These are phyloP conservation scores for Etheostoma spectabile DNA, from an alignment of 2,113 vertebrate genomes.

Conservation along the genomic window DNA sequence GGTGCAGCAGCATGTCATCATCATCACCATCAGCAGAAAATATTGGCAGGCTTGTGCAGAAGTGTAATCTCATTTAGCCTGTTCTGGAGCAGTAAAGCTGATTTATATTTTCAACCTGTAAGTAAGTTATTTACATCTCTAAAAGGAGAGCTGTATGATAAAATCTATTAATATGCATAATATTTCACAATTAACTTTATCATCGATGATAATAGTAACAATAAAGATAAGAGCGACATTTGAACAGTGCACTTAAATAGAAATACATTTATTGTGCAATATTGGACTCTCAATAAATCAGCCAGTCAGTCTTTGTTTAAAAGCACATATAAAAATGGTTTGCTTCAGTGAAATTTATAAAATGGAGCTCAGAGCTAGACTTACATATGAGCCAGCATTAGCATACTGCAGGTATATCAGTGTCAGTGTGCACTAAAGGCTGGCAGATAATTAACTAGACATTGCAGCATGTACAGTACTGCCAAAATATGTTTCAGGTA, in stretches of 20 bases:
- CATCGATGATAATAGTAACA: not conserved
- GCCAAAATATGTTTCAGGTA: not conserved
- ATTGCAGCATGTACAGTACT: not conserved
- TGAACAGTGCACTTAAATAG: not conserved
- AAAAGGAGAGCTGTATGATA: not conserved
- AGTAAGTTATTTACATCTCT: not conserved
- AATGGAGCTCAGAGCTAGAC: not conserved
- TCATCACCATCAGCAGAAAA: constrained; percentile 33
- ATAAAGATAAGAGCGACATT: not conserved
- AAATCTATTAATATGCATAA: not conserved
- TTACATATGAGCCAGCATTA: no score
- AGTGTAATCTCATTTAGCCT: constrained; percentile 17
- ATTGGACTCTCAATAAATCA: not conserved
- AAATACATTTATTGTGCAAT: not conserved
- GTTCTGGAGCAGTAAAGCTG: not conserved
- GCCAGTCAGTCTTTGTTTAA: not conserved
- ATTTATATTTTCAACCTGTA: not conserved
- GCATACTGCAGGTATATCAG: not conserved
- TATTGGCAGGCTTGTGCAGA: not conserved
- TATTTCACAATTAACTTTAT: no score
- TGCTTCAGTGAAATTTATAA: not conserved
- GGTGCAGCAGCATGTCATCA: constrained; percentile 14
- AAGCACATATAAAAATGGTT: no score
- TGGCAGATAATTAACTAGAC: not conserved
- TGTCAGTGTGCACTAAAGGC: not conserved